Base-by-base conservation (phyloP, 2,888 invertebrate species). In the Automeris io region DNA sequence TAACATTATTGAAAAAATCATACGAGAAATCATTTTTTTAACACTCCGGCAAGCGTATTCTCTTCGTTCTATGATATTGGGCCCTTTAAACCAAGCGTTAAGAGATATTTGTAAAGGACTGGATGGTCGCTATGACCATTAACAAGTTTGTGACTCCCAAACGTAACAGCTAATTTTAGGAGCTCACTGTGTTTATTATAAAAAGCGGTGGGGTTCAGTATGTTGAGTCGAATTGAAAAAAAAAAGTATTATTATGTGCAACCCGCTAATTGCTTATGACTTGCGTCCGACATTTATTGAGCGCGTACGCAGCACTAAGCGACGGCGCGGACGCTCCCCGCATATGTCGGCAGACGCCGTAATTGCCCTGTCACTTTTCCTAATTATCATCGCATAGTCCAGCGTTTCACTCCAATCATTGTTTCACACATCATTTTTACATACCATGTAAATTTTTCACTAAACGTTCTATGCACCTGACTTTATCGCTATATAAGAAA, bases 291-390 rank as follows among this genome's bases (percentile, higher is more conserved):
- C 40, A 38, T 53, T 61, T 38, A 57, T 37, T 57, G 61, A 63
- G 63, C 64, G 62, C 54, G 48, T 60, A 61, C 55, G 60, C 61
- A 53, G 48, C 45, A 50, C 38, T 48, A 51, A 54, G 42, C 54
- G 54, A 6, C 37, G 13, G 21, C 32, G 13, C 29, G 8, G 22
- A 13, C 18, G 11, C 23, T 31, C 31, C 46, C 42, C 43, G 67
- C 70, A 62, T 57, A 55, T 50, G 61, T 61, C 52, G 54, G 57
- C 61, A 61, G 58, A 64, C 70, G 60, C 46, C 45, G 61, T 78
- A 80, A 82, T 81, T 80, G 72, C 74, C 68, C 70, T 72, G 79
- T 78, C 80, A 81, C 80, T 81, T 81, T n/a, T 81, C 70, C 66
- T 77, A 74, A 78, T 76, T 71, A 75, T 57, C 72, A 70, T 65